Conservation (phyloP, 2,888 invertebrate species). For the Cylindroiulus punctatus region DNA sequence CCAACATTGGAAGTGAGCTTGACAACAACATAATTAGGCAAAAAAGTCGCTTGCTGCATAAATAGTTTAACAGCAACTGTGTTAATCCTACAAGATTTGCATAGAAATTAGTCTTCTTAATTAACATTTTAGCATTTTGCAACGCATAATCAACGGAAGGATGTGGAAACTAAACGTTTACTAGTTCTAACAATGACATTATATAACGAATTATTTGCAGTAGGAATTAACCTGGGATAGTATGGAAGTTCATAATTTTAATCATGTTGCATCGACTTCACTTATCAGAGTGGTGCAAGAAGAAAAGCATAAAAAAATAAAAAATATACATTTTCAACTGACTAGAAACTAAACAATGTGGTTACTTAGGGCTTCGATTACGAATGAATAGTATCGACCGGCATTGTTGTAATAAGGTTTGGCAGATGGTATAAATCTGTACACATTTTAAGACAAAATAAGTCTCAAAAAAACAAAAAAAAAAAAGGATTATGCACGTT, state of each 20-base stretch:
- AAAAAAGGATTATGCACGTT: not conserved
- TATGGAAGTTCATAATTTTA: not conserved
- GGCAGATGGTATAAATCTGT: not conserved
- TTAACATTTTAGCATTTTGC: constrained; percentile 6
- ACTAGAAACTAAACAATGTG: constrained; percentile 40
- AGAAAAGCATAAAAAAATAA: not conserved
- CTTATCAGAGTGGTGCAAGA: not conserved
- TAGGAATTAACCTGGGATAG: not conserved
- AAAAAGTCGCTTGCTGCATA: constrained; percentile 10
- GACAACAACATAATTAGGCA: not conserved
- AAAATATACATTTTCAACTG: not conserved
- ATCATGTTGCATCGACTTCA: constrained; percentile 3
- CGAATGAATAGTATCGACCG: constrained; percentile 28
- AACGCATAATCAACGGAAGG: not conserved
- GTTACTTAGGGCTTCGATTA: not conserved
- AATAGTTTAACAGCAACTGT: not conserved
- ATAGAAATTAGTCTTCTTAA: constrained; percentile 36
- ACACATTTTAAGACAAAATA: constrained; percentile 4
- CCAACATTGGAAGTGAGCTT: not conserved
- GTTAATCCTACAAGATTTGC: not conserved
- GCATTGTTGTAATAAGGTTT: constrained; percentile 21
- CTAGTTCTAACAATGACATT: not conserved
- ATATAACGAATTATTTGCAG: not conserved
- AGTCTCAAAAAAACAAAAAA: not conserved
- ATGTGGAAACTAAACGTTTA: not conserved